phyloP scores from a whole-genome alignment of 2,888 invertebrate species.

The Euclidia mi region DNA sequence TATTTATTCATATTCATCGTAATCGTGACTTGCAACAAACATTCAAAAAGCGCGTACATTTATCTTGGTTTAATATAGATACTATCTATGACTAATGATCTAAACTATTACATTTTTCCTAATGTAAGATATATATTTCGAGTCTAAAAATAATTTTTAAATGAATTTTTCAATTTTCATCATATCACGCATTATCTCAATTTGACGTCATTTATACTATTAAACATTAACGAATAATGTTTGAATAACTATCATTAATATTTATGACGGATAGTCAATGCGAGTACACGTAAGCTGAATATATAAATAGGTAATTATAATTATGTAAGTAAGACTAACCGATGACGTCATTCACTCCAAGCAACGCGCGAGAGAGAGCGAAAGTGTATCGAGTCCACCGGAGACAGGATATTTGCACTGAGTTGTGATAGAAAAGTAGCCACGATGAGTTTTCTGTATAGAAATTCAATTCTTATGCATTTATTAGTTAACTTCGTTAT shows the following conservation, averaged over 20 bases:
- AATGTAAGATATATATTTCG: constrained; percentile 76
- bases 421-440: constrained; percentile 17
- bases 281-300: constrained; percentile 54
- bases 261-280: constrained; percentile 71
- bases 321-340: constrained; percentile 12
- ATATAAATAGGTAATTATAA: not conserved
- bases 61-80: constrained; percentile 41
- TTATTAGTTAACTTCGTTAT: constrained; percentile 74
- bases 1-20: constrained; percentile 34
- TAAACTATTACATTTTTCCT: constrained; percentile 69
- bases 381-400: not conserved
- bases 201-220: constrained; percentile 59
- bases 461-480: constrained; percentile 69
- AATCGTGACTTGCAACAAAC: constrained; percentile 63
- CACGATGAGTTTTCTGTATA: constrained; percentile 20
- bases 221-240: constrained; percentile 45
- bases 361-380: constrained; percentile 8
- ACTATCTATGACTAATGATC: constrained; percentile 57
- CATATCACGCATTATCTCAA: constrained; percentile 60
- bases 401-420: constrained; percentile 7
- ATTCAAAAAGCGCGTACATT: constrained; percentile 67
- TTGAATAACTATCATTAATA: constrained; percentile 67
- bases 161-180: constrained; percentile 10
- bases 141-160: constrained; percentile 76
- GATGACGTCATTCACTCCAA: constrained; percentile 5